phyloP scores from a whole-genome alignment of 1,140 invertebrate genomes.

The Heliconius nattereri region DNA sequence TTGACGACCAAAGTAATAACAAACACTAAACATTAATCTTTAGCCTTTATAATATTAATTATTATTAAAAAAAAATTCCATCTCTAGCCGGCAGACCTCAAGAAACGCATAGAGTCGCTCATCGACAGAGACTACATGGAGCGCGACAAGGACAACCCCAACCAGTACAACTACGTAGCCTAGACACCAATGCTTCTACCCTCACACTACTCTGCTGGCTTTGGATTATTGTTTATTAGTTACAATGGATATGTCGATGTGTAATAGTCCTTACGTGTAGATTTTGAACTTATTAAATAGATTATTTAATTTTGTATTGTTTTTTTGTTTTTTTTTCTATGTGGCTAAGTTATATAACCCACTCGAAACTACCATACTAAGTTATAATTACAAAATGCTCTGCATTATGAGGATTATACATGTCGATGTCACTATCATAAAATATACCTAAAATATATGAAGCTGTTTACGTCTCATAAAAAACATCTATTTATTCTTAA shows the following conservation, averaged over 20 bases:
- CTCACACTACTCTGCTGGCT: background rate
- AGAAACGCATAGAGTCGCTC: slow-evolving; percentile 98
- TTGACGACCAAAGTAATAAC: too few relatives aligned
- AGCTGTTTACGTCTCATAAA: too few relatives aligned
- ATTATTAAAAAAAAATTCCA: background rate
- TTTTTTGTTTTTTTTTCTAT: too few relatives aligned
- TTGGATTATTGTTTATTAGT: background rate
- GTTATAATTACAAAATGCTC: background rate
- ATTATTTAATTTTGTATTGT: too few relatives aligned
- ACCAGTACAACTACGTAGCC: slow-evolving; percentile 99
- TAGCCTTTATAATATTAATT: background rate
- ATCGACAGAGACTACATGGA: slow-evolving; percentile 99
- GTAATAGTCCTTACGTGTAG: background rate
- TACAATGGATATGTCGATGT: background rate
- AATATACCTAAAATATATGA: background rate
- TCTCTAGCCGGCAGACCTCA: slow-evolving; percentile 94
- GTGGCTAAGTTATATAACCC: too few relatives aligned
- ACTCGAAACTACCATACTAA: too few relatives aligned
- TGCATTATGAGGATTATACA: background rate
- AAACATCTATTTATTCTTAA: background rate
- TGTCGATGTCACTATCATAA: background rate
- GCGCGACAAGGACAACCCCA: slow-evolving; percentile 98
- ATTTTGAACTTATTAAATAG: background rate
- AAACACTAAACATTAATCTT: too few relatives aligned
- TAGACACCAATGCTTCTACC: slow-evolving; percentile 79